Evolutionary conservation across 2,113 vertebrate genomes (phyloP).

Genomic region (Entomyzon cyanotis): DNA sequence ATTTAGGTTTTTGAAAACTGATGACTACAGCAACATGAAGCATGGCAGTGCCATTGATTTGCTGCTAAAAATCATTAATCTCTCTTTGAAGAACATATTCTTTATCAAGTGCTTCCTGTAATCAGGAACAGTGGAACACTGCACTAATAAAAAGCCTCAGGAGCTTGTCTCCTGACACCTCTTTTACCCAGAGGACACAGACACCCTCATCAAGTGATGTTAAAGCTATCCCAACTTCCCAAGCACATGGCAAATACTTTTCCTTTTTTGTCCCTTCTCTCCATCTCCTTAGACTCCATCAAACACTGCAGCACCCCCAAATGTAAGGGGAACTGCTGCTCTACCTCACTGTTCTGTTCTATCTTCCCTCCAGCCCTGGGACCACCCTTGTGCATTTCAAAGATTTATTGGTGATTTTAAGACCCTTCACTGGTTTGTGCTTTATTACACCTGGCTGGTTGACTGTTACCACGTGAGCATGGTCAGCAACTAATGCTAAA

Average conservation of each 20-base stretch:
- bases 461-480: not conserved
- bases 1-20: not conserved
- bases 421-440: not conserved
- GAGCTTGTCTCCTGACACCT: not conserved
- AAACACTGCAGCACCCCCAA: not conserved
- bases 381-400: not conserved
- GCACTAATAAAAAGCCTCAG: not conserved
- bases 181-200: not conserved
- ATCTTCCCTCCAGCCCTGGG: not conserved
- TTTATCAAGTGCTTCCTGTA: not conserved
- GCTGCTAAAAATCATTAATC: not conserved
- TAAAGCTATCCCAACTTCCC: not conserved
- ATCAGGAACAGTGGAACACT: not conserved
- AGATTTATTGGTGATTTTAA: not conserved
- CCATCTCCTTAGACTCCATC: not conserved
- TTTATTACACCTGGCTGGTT: not conserved
- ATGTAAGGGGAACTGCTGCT: not conserved
- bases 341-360: not conserved
- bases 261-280: not conserved
- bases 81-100: not conserved
- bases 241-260: not conserved
- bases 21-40: not conserved
- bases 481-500: not conserved
- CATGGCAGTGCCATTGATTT: not conserved
- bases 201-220: not conserved